Base-by-base conservation (phyloP, 2,797 vertebrate genomes). In the Chrysocyon brachyurus region DNA sequence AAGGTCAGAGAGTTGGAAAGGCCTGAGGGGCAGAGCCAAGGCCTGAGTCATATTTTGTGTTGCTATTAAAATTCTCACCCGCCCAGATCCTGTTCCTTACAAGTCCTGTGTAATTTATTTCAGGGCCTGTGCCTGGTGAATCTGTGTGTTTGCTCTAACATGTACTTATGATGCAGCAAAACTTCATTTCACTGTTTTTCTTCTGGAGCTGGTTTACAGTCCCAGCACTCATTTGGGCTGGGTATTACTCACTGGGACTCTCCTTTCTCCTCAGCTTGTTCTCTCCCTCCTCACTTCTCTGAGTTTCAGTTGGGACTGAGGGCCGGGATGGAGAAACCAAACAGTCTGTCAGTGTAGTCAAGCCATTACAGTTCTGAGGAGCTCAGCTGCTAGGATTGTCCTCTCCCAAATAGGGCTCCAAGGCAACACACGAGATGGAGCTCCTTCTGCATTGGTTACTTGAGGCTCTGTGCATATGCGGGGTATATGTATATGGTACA, bases 41-140 rank as follows among this genome's bases (percentile, higher is more conserved):
- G 28, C 14, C 92, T 97, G 97, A 96, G 93, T 97, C 95, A 96
- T 10, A 26, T 75, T 70, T 79, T 78, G 54, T 22, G 3, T 68
- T 57, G 70, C 70, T 77, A 52, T 96, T 94, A 64, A 96, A 72
- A 36, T 70, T 87, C 84, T 92, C 56, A 40, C 46, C 79, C 26
- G 1, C 81, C 89, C 94, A 63, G 86, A 64, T 66, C 49, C 73
- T 72, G 75, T 36, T 96, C 70, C 85, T 46, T 82, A 46, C 75
- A 90, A 73, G n/a, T 68, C 56, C 79, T n/a, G 2, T 59, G 4
- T 21, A 63, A 68, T 87, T 94, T 70, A 82, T 84, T 88, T 78
- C 70, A 68, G 73, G 78, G 46, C 75, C 59, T 73, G 78, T n/a
- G 83, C 70, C 84, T 56, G 73, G 12, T 82, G 72, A 95, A 49